Evolutionary conservation across 2,797 vertebrate species (phyloP).

Genomic region (Phrynocephalus forsythii): DNA sequence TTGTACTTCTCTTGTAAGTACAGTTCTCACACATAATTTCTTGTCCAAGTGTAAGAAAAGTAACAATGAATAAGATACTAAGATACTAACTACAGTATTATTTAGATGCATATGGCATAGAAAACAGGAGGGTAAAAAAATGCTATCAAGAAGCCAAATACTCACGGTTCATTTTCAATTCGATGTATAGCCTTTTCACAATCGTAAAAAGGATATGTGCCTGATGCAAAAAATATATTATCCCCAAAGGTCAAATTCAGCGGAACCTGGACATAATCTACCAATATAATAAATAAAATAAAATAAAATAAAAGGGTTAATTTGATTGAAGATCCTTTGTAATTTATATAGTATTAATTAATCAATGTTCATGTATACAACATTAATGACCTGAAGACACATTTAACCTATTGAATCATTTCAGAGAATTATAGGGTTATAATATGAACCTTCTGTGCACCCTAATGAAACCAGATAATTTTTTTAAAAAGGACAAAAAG

Average conservation of each 20-base stretch:
- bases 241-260: slow-evolving; percentile 81
- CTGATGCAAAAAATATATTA: slow-evolving; percentile 84
- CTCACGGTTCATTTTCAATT: slow-evolving; percentile 92
- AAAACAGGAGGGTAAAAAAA: neutral
- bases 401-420: slow-evolving; percentile 46
- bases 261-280: slow-evolving; percentile 90
- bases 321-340: slow-evolving; percentile 53
- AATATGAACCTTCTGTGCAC: slow-evolving; percentile 11
- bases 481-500: slow-evolving; percentile 41
- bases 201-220: slow-evolving; percentile 93
- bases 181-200: slow-evolving; percentile 90
- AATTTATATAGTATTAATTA: slow-evolving; percentile 31
- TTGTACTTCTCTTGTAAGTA: neutral
- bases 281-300: neutral
- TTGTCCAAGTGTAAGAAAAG: neutral
- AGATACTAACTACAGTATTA: slow-evolving; percentile 14
- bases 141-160: slow-evolving; percentile 59
- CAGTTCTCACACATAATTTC: neutral
- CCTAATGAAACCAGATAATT: slow-evolving; percentile 25
- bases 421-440: neutral
- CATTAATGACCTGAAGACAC: slow-evolving; percentile 41
- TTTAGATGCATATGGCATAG: neutral
- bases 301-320: neutral
- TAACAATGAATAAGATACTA: neutral
- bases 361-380: slow-evolving; percentile 27